These are phyloP conservation scores for Orius insidiosus DNA, from an alignment of 1,140 invertebrate genomes.

Conservation along the genomic window DNA sequence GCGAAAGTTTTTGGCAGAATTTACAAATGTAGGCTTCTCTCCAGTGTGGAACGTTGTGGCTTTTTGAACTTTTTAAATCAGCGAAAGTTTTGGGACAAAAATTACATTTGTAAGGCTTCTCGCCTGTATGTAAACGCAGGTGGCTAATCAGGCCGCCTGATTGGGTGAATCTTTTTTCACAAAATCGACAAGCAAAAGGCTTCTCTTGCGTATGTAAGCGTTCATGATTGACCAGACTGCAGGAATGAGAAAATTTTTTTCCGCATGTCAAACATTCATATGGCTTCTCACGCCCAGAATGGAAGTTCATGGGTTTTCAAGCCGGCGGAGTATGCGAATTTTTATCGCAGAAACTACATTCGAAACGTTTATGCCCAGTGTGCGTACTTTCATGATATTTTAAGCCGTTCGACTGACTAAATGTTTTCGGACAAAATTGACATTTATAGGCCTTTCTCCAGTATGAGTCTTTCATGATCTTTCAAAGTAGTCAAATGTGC, in stretches of 20 bases:
- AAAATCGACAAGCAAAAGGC: conserved; percentile 28
- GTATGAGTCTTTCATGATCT: too few species aligned
- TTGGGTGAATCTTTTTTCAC: conserved; percentile 29
- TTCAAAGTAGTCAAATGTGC: conserved; percentile 3
- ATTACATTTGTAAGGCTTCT: conserved; percentile 37
- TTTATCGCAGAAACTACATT: conserved; percentile 32
- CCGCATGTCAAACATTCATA: conserved; percentile 14
- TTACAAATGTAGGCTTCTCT: conserved; percentile 32
- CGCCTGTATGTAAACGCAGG: conserved; percentile 39
- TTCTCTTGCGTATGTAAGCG: conserved; percentile 21
- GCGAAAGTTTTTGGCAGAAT: conserved; percentile 25
- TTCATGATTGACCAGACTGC: conserved; percentile 8
- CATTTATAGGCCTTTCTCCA: conserved; percentile 27
- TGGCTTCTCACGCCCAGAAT: conserved; percentile 18
- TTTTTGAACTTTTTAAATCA: conserved; percentile 17
- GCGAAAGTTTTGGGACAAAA: conserved; percentile 27
- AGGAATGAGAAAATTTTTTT: conserved; percentile 8
- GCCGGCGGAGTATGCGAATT: conserved; percentile 17
- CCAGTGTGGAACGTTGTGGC: conserved; percentile 22
- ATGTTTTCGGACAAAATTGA: conserved; percentile 23
- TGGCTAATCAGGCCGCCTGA: conserved; percentile 31
- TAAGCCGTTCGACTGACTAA: conserved; percentile 20
- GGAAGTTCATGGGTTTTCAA: conserved; percentile 21
- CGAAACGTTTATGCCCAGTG: conserved; percentile 38
- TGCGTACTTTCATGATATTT: conserved; percentile 22